These are phyloP conservation scores for Stenchaetothrips biformis DNA, from an alignment of 2,888 invertebrate genomes.

Conservation along the genomic window DNA sequence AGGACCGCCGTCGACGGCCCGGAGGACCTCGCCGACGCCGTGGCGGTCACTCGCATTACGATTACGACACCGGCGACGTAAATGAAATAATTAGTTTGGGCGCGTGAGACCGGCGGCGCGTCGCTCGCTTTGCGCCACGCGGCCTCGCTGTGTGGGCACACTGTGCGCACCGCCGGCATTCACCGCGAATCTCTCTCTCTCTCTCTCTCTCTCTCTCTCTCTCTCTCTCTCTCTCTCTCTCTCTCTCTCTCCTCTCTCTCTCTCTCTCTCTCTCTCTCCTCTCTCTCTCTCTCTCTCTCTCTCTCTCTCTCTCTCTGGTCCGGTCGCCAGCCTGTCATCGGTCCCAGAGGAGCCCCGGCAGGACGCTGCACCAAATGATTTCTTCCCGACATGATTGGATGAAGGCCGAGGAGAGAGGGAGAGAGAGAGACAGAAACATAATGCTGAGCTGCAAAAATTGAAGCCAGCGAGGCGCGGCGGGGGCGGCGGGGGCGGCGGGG, in stretches of 20 bases:
- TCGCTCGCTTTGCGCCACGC: too few relatives aligned
- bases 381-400: constrained; percentile 17
- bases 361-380: not conserved
- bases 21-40: not conserved
- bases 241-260: too few relatives aligned
- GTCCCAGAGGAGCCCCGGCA: constrained; percentile 3
- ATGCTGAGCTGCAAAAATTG: constrained; percentile 24
- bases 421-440: not conserved
- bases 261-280: too few relatives aligned
- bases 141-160: too few relatives aligned
- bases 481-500: not conserved
- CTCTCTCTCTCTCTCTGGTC: too few relatives aligned
- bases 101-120: too few relatives aligned
- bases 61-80: not conserved
- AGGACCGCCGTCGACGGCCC: not conserved
- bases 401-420: not conserved
- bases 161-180: too few relatives aligned
- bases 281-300: too few relatives aligned
- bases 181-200: too few relatives aligned
- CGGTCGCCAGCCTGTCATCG: too few relatives aligned
- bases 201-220: too few relatives aligned
- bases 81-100: constrained; percentile 13
- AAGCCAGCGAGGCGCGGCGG: not conserved
- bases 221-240: too few relatives aligned
- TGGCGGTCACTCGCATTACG: constrained; percentile 3